phyloP scores from a whole-genome alignment of 2,113 vertebrate genomes.

The Apteryx mantelli region DNA sequence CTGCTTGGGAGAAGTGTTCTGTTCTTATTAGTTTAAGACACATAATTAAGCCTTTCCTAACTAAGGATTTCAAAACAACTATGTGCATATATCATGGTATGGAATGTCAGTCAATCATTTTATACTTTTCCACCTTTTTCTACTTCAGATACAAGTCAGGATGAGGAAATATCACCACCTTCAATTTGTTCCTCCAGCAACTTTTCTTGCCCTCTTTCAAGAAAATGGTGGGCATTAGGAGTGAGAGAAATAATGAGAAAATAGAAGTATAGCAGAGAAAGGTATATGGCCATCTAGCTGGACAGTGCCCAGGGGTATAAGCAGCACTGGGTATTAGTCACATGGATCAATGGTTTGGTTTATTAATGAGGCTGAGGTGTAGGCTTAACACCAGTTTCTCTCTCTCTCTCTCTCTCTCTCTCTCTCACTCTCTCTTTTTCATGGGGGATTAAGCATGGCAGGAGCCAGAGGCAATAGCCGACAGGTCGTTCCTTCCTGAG shows the following conservation, averaged over 20 bases:
- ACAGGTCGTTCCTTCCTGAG: background rate
- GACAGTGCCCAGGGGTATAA: background rate
- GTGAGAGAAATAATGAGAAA: background rate
- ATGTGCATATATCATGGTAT: background rate
- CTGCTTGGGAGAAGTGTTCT: background rate
- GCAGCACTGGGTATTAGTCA: background rate
- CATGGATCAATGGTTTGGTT: fast-evolving
- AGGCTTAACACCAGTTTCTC: background rate
- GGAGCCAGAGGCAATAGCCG: background rate
- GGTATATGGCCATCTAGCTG: background rate
- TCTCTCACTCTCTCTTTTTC: no score
- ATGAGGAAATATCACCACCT: background rate
- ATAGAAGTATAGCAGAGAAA: background rate
- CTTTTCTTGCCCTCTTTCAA: background rate
- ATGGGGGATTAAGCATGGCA: background rate
- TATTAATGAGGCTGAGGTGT: background rate
- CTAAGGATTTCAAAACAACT: background rate
- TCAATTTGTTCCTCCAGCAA: background rate
- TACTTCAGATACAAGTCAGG: background rate
- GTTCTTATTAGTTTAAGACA: background rate
- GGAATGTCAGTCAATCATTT: background rate
- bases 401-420: no score
- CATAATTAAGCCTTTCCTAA: background rate
- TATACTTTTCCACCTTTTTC: background rate
- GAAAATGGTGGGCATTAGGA: background rate